Percentiles rank a stretch among this genome's conserved stretches.
Evolutionary conservation across 2,888 invertebrate species (phyloP).

Genomic region (Pachycephus smyrnensis): DNA sequence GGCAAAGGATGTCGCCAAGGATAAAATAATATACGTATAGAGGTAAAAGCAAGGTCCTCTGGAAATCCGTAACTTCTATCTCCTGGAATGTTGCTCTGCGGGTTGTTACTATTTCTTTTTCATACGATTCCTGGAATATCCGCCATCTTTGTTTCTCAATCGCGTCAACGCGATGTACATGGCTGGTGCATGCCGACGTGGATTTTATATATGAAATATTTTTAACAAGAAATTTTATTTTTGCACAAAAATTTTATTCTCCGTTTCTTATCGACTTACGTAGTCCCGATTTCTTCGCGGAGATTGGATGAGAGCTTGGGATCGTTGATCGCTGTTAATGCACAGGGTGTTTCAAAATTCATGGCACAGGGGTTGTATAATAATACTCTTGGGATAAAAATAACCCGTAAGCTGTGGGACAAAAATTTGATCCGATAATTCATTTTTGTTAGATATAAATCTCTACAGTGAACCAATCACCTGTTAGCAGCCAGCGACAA

Average conservation of each 20-base stretch:
- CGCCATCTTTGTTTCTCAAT: neutral
- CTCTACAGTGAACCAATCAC: too few relatives aligned
- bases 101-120: neutral
- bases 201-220: neutral
- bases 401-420: too few relatives aligned
- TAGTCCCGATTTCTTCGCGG: neutral
- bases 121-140: neutral
- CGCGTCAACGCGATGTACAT: neutral
- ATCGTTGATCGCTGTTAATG: neutral
- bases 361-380: too few relatives aligned
- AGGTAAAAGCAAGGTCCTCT: neutral
- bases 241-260: neutral
- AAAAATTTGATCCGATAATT: too few relatives aligned
- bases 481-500: too few relatives aligned
- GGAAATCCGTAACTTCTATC: neutral
- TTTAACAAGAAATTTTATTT: neutral
- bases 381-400: too few relatives aligned
- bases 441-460: too few relatives aligned
- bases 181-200: neutral
- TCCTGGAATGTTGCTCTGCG: neutral
- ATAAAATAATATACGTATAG: neutral
- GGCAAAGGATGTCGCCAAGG: neutral
- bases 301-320: neutral
- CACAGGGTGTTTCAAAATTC: too few relatives aligned
- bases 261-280: neutral